phyloP scores from a whole-genome alignment of 2,888 invertebrate genomes.

The Muscina levida region DNA sequence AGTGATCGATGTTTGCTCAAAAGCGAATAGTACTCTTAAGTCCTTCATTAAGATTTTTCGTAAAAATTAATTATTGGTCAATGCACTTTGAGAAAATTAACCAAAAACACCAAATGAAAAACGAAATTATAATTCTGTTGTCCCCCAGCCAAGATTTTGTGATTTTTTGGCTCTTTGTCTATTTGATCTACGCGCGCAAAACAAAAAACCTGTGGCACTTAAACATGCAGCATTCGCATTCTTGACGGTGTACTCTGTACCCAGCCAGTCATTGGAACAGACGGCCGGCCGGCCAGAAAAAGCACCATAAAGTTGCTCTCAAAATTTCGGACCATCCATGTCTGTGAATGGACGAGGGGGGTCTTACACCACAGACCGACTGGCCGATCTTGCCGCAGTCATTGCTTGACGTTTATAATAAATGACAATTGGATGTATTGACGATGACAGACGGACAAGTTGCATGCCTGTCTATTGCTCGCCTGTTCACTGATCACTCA shows the following conservation, averaged over 20 bases:
- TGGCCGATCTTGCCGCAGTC: conserved; percentile 16
- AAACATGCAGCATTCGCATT: background rate
- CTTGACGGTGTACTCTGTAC: background rate
- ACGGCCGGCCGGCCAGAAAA: too few relatives aligned
- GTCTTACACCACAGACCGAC: background rate
- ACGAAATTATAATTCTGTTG: conserved; percentile 27
- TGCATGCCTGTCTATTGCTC: background rate
- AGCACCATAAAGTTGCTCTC: too few relatives aligned
- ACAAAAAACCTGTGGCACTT: background rate
- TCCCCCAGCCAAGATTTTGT: too few relatives aligned
- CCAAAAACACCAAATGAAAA: conserved; percentile 34
- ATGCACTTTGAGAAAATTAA: conserved; percentile 50
- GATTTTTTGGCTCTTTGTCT: conserved; percentile 47
- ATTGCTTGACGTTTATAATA: conserved; percentile 46
- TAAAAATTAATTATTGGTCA: conserved; percentile 55
- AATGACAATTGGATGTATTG: conserved; percentile 64
- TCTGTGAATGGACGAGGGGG: too few relatives aligned
- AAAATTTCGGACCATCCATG: too few relatives aligned
- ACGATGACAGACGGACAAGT: conserved; percentile 44
- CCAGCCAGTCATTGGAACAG: background rate
- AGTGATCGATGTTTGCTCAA: too few relatives aligned
- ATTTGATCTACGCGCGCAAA: conserved; percentile 12
- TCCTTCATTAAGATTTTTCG: conserved; percentile 37
- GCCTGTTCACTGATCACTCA: background rate
- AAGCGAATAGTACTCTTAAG: conserved; percentile 2